phyloP scores from a whole-genome alignment of 2,113 vertebrate species.

The Polypterus senegalus region DNA sequence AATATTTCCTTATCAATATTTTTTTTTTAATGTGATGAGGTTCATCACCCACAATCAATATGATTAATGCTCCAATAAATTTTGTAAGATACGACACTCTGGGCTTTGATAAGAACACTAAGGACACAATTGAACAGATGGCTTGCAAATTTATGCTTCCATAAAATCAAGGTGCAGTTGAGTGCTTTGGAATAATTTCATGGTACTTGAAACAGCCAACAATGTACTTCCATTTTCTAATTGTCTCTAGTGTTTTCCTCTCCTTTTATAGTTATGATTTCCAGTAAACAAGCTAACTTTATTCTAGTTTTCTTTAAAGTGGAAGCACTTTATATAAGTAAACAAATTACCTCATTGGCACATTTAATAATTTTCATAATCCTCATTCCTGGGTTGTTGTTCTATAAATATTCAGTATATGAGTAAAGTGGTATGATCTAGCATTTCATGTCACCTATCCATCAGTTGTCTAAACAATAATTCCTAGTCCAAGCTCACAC shows the following conservation, averaged over 20 bases:
- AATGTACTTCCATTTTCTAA: background rate
- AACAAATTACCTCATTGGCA: no score
- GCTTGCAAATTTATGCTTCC: constrained; percentile 11
- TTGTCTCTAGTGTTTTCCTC: background rate
- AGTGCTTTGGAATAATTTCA: background rate
- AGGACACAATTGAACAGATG: constrained; percentile 9
- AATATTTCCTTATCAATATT: background rate
- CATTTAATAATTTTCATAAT: no score
- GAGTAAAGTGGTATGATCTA: no score
- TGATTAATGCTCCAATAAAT: constrained; percentile 19
- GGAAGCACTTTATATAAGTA: no score
- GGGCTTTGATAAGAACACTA: constrained; percentile 8
- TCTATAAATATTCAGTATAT: no score
- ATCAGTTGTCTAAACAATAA: no score
- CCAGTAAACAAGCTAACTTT: background rate
- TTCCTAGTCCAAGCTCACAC: no score
- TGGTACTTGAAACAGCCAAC: background rate
- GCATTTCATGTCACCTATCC: no score
- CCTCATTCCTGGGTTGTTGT: no score
- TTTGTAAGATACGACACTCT: constrained; percentile 7
- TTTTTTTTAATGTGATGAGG: constrained; percentile 10
- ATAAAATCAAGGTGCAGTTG: constrained; percentile 3
- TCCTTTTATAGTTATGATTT: background rate
- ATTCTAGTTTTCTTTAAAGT: background rate
- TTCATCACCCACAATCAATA: constrained; percentile 17